These are phyloP conservation scores for Barnardius zonarius DNA, from an alignment of 2,113 vertebrate species.

Conservation along the genomic window DNA sequence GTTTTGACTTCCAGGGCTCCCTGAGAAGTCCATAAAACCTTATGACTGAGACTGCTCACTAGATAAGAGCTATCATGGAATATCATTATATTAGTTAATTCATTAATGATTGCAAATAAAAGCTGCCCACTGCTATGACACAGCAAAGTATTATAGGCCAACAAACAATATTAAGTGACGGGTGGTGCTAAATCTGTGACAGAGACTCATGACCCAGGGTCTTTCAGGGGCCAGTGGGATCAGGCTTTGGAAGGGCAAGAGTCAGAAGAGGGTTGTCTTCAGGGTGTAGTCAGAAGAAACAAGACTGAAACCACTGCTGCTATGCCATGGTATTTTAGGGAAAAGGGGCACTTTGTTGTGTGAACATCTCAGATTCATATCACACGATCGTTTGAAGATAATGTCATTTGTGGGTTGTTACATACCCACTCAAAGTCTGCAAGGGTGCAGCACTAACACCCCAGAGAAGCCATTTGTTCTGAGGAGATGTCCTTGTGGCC, in stretches of 20 bases:
- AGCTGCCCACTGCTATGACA: neutral
- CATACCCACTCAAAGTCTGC: rapidly evolving
- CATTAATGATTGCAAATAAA: neutral
- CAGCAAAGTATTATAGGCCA: neutral
- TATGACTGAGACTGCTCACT: neutral
- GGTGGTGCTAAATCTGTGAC: neutral
- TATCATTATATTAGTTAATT: neutral
- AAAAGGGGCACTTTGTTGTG: neutral
- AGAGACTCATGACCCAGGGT: neutral
- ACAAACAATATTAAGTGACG: neutral
- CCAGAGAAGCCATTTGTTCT: neutral
- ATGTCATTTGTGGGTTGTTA: neutral
- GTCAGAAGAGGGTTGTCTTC: neutral
- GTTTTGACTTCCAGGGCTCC: neutral
- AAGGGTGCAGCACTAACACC: neutral
- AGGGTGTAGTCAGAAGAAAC: neutral
- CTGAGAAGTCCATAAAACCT: neutral
- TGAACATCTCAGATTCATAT: neutral
- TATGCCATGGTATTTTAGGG: neutral
- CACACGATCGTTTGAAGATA: neutral
- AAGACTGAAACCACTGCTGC: neutral
- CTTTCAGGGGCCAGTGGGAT: neutral
- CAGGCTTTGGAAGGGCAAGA: neutral
- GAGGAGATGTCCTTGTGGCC: neutral
- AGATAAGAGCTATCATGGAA: neutral